Percentiles rank a stretch among this genome's conserved stretches.
Evolutionary conservation across 2,113 vertebrate genomes (phyloP).

Genomic region (Oxyruncus cristatus): DNA sequence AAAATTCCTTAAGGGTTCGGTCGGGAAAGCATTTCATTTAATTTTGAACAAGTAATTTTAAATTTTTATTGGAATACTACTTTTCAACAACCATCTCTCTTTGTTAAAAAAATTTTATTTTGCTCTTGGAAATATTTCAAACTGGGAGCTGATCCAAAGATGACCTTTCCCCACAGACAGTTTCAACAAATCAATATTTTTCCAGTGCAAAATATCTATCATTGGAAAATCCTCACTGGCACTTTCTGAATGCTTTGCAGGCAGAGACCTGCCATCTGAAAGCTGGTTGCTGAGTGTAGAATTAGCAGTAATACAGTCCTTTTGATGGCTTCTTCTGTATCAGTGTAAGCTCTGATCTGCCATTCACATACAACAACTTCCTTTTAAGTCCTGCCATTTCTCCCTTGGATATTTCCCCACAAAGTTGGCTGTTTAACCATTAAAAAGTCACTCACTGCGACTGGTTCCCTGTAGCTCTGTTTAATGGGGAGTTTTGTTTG

Average conservation of each 20-base stretch:
- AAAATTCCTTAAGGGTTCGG: background rate
- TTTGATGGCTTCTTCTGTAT: slow-evolving; percentile 5
- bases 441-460: background rate
- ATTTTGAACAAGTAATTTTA: background rate
- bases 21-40: background rate
- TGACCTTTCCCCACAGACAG: slow-evolving; percentile 23
- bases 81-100: background rate
- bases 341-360: slow-evolving; percentile 1
- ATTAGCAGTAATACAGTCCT: background rate
- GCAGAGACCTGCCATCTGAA: background rate
- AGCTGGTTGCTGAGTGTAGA: slow-evolving; percentile 7
- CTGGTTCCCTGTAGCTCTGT: background rate
- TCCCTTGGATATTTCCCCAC: slow-evolving; percentile 27
- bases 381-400: slow-evolving; percentile 45
- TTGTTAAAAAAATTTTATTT: background rate
- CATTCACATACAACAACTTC: background rate
- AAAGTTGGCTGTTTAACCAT: slow-evolving; percentile 8
- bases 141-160: slow-evolving; percentile 26
- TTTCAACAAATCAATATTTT: slow-evolving; percentile 56
- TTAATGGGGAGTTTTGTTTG: slow-evolving; percentile 27
- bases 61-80: background rate
- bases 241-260: background rate
- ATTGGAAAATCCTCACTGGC: background rate
- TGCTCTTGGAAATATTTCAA: background rate
- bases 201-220: background rate